Evolutionary conservation across 2,113 vertebrate genomes (phyloP).

Genomic region (Callipepla squamata): DNA sequence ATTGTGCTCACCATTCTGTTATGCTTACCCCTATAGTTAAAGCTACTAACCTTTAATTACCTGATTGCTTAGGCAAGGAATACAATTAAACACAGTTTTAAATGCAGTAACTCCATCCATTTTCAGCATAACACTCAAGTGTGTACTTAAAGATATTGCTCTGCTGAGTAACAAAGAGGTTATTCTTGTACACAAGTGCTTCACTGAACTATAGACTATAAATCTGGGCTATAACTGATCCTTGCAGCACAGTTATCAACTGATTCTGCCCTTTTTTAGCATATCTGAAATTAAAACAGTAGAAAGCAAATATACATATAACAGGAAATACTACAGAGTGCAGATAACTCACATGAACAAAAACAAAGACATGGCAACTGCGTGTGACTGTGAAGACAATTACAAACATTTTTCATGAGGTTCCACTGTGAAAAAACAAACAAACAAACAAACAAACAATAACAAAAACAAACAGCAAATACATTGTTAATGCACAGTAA

Average conservation of each 20-base stretch:
- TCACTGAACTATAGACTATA: background rate
- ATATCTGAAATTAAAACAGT: background rate
- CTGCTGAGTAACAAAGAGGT: background rate
- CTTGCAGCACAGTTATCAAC: background rate
- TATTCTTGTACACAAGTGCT: slow-evolving; percentile 5
- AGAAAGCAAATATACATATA: background rate
- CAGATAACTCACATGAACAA: background rate
- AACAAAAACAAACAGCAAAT: background rate
- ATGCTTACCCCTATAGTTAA: background rate
- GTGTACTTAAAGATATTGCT: slow-evolving; percentile 4
- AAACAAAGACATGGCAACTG: background rate
- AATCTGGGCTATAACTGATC: background rate
- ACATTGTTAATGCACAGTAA: background rate
- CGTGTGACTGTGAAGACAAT: background rate
- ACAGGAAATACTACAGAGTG: background rate
- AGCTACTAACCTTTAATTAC: background rate
- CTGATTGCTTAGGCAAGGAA: background rate
- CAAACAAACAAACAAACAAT: background rate
- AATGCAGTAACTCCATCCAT: background rate
- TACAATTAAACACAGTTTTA: background rate
- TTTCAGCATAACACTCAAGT: background rate
- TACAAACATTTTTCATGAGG: background rate
- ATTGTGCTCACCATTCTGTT: background rate
- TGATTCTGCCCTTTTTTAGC: background rate
- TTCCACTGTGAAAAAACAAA: background rate